Conservation (phyloP, 2,113 vertebrate genomes). For the Pterocles burchelli region DNA sequence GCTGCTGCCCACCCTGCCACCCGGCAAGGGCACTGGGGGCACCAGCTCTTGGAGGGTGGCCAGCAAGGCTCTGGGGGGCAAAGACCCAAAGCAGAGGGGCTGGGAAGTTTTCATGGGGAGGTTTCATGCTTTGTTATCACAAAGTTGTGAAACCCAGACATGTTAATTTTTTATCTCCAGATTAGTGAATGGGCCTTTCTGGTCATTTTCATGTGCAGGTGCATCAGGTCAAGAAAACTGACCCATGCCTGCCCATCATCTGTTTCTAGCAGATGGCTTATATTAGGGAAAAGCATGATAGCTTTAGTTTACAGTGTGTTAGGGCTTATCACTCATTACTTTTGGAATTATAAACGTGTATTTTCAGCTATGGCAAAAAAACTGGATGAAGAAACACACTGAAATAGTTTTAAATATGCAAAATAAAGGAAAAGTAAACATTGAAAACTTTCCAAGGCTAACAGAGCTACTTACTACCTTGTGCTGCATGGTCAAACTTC, state of each 20-base stretch:
- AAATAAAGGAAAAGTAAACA: background rate
- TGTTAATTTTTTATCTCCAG: background rate
- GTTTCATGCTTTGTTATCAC: background rate
- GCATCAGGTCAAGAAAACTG: background rate
- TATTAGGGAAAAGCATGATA: background rate
- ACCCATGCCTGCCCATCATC: background rate
- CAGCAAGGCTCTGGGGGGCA: rapidly evolving
- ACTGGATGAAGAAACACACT: background rate
- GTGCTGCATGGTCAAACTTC: background rate
- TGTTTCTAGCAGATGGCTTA: background rate
- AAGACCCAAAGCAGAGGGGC: background rate
- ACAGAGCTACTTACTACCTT: background rate
- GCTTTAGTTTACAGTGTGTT: background rate
- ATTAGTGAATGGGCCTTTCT: background rate
- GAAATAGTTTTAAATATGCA: background rate
- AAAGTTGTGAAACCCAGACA: background rate
- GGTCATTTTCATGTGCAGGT: background rate
- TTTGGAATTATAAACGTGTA: background rate
- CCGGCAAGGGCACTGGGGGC: background rate
- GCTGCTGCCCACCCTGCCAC: background rate
- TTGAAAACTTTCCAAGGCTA: background rate
- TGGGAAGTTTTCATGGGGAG: background rate
- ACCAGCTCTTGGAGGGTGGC: background rate
- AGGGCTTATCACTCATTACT: background rate
- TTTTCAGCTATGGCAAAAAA: background rate